Base-by-base conservation (phyloP, 2,888 invertebrate genomes). In the Alviniconcha strummeri region DNA sequence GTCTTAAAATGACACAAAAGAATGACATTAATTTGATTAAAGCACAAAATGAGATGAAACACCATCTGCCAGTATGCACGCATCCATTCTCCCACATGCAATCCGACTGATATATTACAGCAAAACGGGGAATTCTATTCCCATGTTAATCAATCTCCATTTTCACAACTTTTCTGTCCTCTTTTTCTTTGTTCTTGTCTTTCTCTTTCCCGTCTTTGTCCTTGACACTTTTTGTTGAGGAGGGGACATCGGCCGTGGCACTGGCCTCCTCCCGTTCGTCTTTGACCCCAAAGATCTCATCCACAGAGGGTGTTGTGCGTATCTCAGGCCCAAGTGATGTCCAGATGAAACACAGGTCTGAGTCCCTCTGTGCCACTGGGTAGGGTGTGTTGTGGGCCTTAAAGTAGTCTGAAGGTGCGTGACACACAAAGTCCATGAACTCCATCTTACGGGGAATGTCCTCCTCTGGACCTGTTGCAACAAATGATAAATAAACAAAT, bases 391-490 rank as follows among this genome's bases (percentile, higher is more conserved):
- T 96, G 88, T 95, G 96, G 11, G 96, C 95, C 91, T 96, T 96
- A 93, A 89, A 93, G 86, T 98, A 98, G 93, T 98, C 97, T 0
- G 97, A 97, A 0, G 98, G 98, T 0, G 98, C 97, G 91, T 97
- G 98, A 96, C 98, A 97, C 13, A 98, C 96, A 94, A 98, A 98
- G 91, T 97, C 96, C 96, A 98, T 96, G 88, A 96, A 97, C 60
- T 97, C 97, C 82, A 98, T 94, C 93, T 96, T 97, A 8, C 98
- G 95, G 0, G 98, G 97, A 3, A 97, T 94, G 88, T 98, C 98
- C 94, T 98, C 98, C 92, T 98, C 98, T 0, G 97, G 97, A 4
- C 98, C 97, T 96, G 92, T 72, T 36, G 36, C 36, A 36, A 36
- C 36, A 36, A 36, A 36, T 3, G 36, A 36, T 36, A 60, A 60